Base-by-base conservation (phyloP, 2,888 invertebrate genomes). In the Creontiades dilutus region DNA sequence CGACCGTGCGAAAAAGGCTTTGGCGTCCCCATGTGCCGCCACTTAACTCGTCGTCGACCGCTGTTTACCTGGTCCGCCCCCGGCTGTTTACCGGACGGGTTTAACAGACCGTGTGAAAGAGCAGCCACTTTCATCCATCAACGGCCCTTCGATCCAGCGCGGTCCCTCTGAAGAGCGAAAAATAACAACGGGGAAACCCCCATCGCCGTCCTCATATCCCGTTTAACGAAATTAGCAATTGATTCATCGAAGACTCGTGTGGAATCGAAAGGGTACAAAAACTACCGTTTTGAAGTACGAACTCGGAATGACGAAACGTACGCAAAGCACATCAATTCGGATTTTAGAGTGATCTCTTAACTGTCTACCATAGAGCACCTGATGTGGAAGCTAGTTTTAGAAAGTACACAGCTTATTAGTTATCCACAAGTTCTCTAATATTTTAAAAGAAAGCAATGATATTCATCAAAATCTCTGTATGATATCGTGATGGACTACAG, bases 11-110 rank as follows among this genome's bases (percentile, higher is more conserved):
- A 61, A 61, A n/a, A 61, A 61, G 19, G 16, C 61, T 61, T 12
- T 61, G 61, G 9, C n/a, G 61, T 19, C 61, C 61, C 9, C 61
- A 61, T 61, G 61, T 61, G 61, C 7, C 1, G 61, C 61, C 61
- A 61, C 61, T 61, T 61, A n/a, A 12, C 52, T 52, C n/a, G 9
- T 9, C 61, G 61, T 4, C 61, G 61, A 19, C 61, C 61, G 61
- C 61, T 61, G 61, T 61, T 61, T 61, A 61, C 61, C 61, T 61
- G 61, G 61, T 61, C 61, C 61, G 19, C 61, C 61, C 19, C 16
- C 61, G 61, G n/a, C 61, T 61, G 61, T 61, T 61, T 61, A 61
- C 61, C 61, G n/a, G 61, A 19, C 19, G 61, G 61, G 61, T 61
- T 61, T 61, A 61, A 61, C 61, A 19, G 61, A 19, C 61, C 61